Base-by-base conservation (phyloP, 2,888 invertebrate species). In the Acanthosoma haemorrhoidale region DNA sequence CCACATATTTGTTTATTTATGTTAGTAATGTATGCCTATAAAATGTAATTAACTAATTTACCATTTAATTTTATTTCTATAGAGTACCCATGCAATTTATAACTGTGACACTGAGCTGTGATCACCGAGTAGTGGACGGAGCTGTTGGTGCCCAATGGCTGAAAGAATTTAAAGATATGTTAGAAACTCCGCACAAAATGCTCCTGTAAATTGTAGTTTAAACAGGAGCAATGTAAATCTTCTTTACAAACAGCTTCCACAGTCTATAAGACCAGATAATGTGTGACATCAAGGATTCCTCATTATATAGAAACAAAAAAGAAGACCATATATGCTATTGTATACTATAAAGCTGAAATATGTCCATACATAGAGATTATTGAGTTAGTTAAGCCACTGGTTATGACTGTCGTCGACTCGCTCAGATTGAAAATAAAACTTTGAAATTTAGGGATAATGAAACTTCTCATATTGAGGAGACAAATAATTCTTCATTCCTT, bases 91-190 rank as follows among this genome's bases (percentile, higher is more conserved):
- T 67, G 58, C 66, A 89, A 75, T 87, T 89, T 78, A 87, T 98
- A 83, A 87, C 87, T 43, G 96, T 96, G 71, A 98, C 98, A 16
- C 84, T 98, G 73, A 96, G 97, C 75, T 94, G 94, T 77, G 99
- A 99, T 82, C 99, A 99, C 81, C 86, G 99, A 77, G 94, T 96
- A 25, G 92, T 99, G 6, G 98, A 99, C 81, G 99, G 99, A 61
- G 98, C 98, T 75, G 91, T 99, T 4, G 99, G 96, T 68, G 99
- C 99, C 2, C 87, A 90, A 79, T 99, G 96, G 96, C 85, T 99
- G 78, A 85, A 90, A 77, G 90, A 89, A 66, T 95, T 99, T 84
- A 90, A 89, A 76, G 87, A 88, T 72, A 89, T 88, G 79, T 82
- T 99, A 75, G 96, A 98, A 82, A 91, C 95, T 78, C 99, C 99